Evolutionary conservation across 1,140 invertebrate genomes (phyloP), one percentile per base, ranked within the genome.

Genomic region (Neocloeon triangulifer): DNA sequence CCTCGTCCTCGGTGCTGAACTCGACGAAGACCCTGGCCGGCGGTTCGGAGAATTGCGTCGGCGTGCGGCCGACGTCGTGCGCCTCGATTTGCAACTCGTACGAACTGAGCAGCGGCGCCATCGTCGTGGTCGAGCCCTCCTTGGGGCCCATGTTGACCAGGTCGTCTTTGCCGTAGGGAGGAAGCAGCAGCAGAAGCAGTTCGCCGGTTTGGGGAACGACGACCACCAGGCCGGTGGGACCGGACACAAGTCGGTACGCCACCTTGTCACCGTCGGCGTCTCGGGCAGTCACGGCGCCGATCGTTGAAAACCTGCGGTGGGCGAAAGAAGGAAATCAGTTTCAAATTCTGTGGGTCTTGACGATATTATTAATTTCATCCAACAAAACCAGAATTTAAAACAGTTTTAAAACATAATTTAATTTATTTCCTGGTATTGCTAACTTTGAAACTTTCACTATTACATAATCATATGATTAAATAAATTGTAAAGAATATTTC

Each of bases 201-300:
- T 88, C 78, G 1, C 85, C 85, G 2, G 84, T 89, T 56, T 89
- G 84, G 0, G 85, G 85, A 1, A 89, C 78, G 35, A 91, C 73
- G 6, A 88, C 75, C 7, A 81, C 65, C 18, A 75, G 50, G 40
- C 79, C 78, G 29, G 66, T 81, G 2, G 74, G 70, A 1, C 69
- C 66, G n/a, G 66, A 59, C 19, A 14, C 27, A 10, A 88, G 51
- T 33, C 71, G 69, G 49, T 86, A 92, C 8, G 79, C 73, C 4
- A 89, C 64, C 37, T 70, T 70, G 53, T 91, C 84, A 5, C 78
- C 80, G 47, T 91, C 85, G 0, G 68, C 75, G 50, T 91, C 85
- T 19, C 60, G 66, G 1, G 84, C 84, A 30, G 64, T 58, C 1
- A 91, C 80, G 42, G 65, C 70, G 1, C 82, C 84, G 28, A 91